Percentiles rank a stretch among this genome's conserved stretches.
Conservation (phyloP, 1,140 invertebrate species). For the Ostrea edulis region DNA sequence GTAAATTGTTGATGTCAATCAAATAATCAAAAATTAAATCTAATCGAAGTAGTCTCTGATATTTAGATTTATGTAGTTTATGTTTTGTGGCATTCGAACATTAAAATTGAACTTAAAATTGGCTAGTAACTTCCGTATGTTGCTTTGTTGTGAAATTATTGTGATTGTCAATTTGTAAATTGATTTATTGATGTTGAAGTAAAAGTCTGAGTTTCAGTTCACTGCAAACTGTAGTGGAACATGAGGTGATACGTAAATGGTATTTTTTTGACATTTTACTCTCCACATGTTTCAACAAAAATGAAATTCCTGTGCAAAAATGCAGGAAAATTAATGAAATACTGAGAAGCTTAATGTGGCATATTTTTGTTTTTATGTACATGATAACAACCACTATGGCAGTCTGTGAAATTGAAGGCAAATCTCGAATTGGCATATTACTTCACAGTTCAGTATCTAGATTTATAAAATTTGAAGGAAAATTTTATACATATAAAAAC, state of each 20-base stretch:
- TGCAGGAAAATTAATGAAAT: too few relatives aligned
- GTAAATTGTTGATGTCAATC: neutral
- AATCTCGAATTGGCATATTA: too few relatives aligned
- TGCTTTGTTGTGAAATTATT: neutral
- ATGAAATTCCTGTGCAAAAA: too few relatives aligned
- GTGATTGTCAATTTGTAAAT: neutral
- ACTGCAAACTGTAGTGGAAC: neutral
- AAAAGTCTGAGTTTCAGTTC: neutral
- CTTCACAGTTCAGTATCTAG: too few relatives aligned
- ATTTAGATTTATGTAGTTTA: neutral
- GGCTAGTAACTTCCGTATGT: neutral
- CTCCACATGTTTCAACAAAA: too few relatives aligned
- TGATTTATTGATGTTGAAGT: neutral
- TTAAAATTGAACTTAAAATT: neutral
- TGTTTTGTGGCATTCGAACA: neutral
- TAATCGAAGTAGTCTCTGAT: neutral
- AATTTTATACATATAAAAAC: too few relatives aligned
- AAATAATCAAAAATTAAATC: conserved; percentile 8
- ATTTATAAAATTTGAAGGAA: too few relatives aligned
- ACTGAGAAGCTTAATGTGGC: too few relatives aligned
- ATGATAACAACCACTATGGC: too few relatives aligned
- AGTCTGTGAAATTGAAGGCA: too few relatives aligned
- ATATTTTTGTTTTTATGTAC: too few relatives aligned
- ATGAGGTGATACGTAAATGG: neutral
- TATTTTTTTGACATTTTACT: too few relatives aligned